These are phyloP conservation scores for Apis cerana DNA, from an alignment of 1,140 invertebrate genomes.

Conservation along the genomic window DNA sequence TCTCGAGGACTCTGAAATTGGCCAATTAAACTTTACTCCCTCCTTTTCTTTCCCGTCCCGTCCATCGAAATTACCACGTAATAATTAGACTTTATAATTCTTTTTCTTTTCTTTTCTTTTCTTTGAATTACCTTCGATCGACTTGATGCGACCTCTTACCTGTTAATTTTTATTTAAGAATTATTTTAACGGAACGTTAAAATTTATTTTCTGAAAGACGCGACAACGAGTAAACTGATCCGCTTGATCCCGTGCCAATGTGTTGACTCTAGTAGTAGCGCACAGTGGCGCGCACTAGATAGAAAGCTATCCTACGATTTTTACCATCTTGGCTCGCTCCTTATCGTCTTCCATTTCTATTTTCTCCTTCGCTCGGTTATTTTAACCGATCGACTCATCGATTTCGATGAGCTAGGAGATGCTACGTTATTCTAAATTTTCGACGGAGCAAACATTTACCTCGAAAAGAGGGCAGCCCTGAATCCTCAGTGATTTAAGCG, in stretches of 20 bases:
- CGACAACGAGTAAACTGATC: no score
- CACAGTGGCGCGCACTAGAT: constrained; percentile 4
- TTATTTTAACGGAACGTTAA: background rate
- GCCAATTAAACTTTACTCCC: background rate
- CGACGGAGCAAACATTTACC: constrained; percentile 56
- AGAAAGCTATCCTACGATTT: constrained; percentile 5
- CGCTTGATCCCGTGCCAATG: constrained; percentile 49
- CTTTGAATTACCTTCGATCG: no score
- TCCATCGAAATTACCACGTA: background rate
- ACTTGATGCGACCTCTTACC: background rate
- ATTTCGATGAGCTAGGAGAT: background rate
- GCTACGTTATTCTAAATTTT: background rate
- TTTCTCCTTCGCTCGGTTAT: background rate
- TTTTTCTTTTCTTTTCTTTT: no score
- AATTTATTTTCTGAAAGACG: constrained; percentile 28
- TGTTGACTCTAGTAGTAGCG: background rate
- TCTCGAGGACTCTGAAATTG: constrained; percentile 86
- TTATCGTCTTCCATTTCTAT: background rate
- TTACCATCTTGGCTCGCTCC: background rate
- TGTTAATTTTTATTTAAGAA: background rate
- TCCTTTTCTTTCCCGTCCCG: background rate
- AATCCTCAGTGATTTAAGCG: constrained; percentile 90
- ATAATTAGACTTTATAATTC: no score
- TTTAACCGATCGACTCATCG: background rate
- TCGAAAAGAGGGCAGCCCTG: constrained; percentile 83